These are phyloP conservation scores for Naso thynnoides DNA, from an alignment of 2,797 vertebrate genomes.

Conservation along the genomic window DNA sequence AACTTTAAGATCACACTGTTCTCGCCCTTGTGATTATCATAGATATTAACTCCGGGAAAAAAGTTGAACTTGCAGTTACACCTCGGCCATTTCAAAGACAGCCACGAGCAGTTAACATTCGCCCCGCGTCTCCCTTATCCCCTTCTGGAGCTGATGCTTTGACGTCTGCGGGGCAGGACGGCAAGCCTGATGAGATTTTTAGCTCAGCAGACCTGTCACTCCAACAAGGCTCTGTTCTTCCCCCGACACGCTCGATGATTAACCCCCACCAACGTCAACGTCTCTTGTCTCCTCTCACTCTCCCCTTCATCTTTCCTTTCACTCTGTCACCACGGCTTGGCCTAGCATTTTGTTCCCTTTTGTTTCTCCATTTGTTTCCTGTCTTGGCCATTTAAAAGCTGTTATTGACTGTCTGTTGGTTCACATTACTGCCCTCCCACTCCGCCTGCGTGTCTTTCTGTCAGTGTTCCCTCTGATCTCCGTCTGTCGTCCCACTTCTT, in stretches of 20 bases:
- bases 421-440: constrained; percentile 9
- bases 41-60: constrained; percentile 70
- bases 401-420: constrained; percentile 45
- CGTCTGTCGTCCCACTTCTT: constrained; percentile 21
- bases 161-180: constrained; percentile 58
- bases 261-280: constrained; percentile 55
- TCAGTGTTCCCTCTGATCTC: constrained; percentile 45
- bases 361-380: constrained; percentile 45
- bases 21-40: constrained; percentile 74
- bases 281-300: constrained; percentile 18
- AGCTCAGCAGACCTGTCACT: constrained; percentile 73
- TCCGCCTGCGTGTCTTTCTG: constrained; percentile 9
- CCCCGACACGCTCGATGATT: constrained; percentile 72
- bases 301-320: constrained; percentile 37
- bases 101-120: constrained; percentile 65
- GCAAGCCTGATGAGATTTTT: constrained; percentile 65
- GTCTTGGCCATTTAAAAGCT: constrained; percentile 32
- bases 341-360: constrained; percentile 13
- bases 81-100: constrained; percentile 61
- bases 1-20: constrained; percentile 48
- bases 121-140: constrained; percentile 32
- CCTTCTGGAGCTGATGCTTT: constrained; percentile 58
- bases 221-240: constrained; percentile 53
- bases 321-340: constrained; percentile 28
- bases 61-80: constrained; percentile 55